A percentile compares a stretch with the other conserved stretches of the same genome.
These are phyloP conservation scores for Drosophila grimshawi DNA, from an alignment of 1,140 invertebrate genomes.

Conservation along the genomic window DNA sequence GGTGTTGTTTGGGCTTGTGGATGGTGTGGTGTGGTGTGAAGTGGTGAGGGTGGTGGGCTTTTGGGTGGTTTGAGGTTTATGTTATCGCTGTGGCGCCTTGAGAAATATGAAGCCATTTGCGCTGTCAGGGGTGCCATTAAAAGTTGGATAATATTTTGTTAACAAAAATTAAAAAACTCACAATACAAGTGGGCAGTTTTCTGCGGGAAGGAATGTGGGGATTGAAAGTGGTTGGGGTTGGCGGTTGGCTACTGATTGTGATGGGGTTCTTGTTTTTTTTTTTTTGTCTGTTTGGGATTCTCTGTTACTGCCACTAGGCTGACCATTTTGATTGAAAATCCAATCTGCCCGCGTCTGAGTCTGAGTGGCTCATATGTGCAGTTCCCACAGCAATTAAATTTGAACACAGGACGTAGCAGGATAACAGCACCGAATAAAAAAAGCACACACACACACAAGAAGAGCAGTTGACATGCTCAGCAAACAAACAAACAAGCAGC, in stretches of 20 bases:
- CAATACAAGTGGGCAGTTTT: conserved; percentile 9
- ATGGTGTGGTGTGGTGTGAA: too few relatives aligned
- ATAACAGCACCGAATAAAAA: conserved; percentile 55
- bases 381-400: conserved; percentile 82
- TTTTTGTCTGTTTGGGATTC: not conserved
- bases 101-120: conserved; percentile 53
- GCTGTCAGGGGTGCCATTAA: conserved; percentile 67
- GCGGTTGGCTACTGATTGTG: too few relatives aligned
- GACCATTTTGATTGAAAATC: conserved; percentile 81
- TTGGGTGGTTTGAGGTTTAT: not conserved
- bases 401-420: conserved; percentile 67
- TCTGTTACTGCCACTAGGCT: conserved; percentile 28
- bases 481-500: conserved; percentile 74
- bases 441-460: conserved; percentile 10
- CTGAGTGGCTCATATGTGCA: conserved; percentile 76
- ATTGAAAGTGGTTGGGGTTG: not conserved
- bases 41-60: too few relatives aligned
- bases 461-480: conserved; percentile 71
- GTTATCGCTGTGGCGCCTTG: conserved; percentile 23
- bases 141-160: conserved; percentile 76
- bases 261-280: not conserved
- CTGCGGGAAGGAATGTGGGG: not conserved
- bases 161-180: conserved; percentile 62
- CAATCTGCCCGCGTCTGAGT: conserved; percentile 65
- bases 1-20: not conserved